Base-by-base conservation (phyloP, 2,113 vertebrate species). In the Erinaceus europaeus region DNA sequence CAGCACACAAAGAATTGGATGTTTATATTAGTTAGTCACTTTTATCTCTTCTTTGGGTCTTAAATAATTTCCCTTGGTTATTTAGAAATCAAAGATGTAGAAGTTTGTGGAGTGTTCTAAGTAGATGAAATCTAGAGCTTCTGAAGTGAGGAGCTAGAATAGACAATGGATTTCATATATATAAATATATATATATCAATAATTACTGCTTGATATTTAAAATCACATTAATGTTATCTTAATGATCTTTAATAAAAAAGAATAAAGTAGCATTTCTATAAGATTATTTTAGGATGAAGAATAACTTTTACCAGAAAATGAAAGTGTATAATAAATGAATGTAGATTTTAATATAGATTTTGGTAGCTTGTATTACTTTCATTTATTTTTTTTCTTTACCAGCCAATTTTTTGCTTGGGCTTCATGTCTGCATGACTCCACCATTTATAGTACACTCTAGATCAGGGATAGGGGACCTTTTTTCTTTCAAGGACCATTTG, bases 231-330 rank as follows among this genome's bases (percentile, higher is more conserved):
- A 59, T 64, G 3, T 32, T 81, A 69, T 48, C n/a, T 59, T 76
- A 88, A 86, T 78, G 38, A 74, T 55, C 48, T 74, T 86, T 92
- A 76, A 44, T 21, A 77, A 61, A 69, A 83, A 57, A 64, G 10
- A 87, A 67, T 73, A 87, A 61, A n/a, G 2, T 34, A 62, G 67
- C 8, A 67, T 86, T 82, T 86, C 36, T 82, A 1, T 78, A 53
- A 57, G 78, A 67, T 77, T 83, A 42, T 77, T 81, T 84, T 65
- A 68, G 42, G 6, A 36, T 15, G 34, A n/a, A 76, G 34, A 68
- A 55, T 18, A 84, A 69, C 65, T 65, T 27, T 21, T 61, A 3
- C 57, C 84, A 65, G 75, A 79, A 89, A 90, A 81, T 80, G 17
- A 88, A 85, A 89, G 36, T 55, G 44, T 69, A 92, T 50, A 52